Base-by-base conservation (phyloP, 2,113 vertebrate genomes). In the Delphinapterus leucas region DNA sequence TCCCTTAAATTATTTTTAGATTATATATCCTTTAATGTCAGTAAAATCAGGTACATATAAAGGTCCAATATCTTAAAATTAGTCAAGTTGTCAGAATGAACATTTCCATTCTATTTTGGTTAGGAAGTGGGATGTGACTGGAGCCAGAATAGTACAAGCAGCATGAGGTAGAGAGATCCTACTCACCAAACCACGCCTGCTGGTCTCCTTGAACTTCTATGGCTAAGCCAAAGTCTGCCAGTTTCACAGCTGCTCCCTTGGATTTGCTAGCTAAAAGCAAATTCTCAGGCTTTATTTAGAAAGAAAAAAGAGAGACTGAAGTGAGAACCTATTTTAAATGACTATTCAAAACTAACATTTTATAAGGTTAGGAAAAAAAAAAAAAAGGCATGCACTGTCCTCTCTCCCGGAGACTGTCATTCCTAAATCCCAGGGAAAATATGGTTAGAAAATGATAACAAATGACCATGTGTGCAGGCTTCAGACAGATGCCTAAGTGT, bases 101-200 rank as follows among this genome's bases (percentile, higher is more conserved):
- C 4, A 28, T 41, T n/a, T 55, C 31, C 13, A 8, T 55, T 12
- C 38, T 13, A 36, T 25, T 41, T 36, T 68, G 44, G 44, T n/a
- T 36, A 12, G 76, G 28, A 67, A 65, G 2, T 18, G 49, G 41
- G 17, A 47, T 47, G 26, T 38, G 44, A 21, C 23, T 8, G 80
- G 31, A 86, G 49, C 7, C n/a, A 67, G 11, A 47, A 76, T 33
- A 76, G 8, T 12, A 28, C 0, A n/a, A 1, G 10, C 11, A 26
- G 61, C 47, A 58, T 0, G 12, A 23, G n/a, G 38, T 15, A 81
- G n/a, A 17, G 49, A n/a, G 1, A 11, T 15, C 55, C 88, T 97
- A 99, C 99, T 99, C 98, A 99, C 99, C 99, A 90, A 99, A 99
- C 99, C 99, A 99, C 9, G 99, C 99, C 97, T 99, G 99, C 95